Conservation (phyloP, 2,888 invertebrate genomes). For the Torymus texanus region DNA sequence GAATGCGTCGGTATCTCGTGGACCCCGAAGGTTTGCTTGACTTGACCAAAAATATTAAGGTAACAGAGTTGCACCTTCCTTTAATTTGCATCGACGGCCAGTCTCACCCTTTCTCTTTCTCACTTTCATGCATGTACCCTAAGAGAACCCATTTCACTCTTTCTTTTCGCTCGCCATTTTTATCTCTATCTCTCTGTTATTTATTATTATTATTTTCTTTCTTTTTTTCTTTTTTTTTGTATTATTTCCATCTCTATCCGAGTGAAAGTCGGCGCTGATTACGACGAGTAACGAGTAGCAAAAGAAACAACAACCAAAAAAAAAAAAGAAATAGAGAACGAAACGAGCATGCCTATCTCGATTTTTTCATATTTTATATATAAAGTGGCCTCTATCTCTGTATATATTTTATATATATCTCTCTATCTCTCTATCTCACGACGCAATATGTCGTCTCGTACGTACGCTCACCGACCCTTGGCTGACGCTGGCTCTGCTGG, state of each 20-base stretch:
- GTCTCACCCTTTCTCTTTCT: conserved; percentile 6
- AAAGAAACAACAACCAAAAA: too few species aligned
- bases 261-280: conserved; percentile 21
- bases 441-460: conserved; percentile 53
- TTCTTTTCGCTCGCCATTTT: conserved; percentile 13
- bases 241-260: conserved; percentile 50
- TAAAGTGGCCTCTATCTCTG: conserved; percentile 28
- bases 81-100: conserved; percentile 63
- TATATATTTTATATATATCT: too few species aligned
- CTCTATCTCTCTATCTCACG: conserved; percentile 44
- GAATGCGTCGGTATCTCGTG: conserved; percentile 79
- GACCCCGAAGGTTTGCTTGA: conserved; percentile 77
- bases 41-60: conserved; percentile 76
- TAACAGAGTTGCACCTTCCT: conserved; percentile 82
- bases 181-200: conserved; percentile 13
- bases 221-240: background rate
- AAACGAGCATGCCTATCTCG: conserved; percentile 29
- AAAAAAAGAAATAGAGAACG: too few species aligned
- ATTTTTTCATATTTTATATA: conserved; percentile 33
- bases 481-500: conserved; percentile 63
- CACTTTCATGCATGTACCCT: conserved; percentile 21
- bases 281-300: conserved; percentile 19
- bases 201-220: too few species aligned
- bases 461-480: conserved; percentile 63
- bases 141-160: conserved; percentile 2